Base-by-base conservation (phyloP, 2,888 invertebrate species). In the Thymelicus sylvestris region DNA sequence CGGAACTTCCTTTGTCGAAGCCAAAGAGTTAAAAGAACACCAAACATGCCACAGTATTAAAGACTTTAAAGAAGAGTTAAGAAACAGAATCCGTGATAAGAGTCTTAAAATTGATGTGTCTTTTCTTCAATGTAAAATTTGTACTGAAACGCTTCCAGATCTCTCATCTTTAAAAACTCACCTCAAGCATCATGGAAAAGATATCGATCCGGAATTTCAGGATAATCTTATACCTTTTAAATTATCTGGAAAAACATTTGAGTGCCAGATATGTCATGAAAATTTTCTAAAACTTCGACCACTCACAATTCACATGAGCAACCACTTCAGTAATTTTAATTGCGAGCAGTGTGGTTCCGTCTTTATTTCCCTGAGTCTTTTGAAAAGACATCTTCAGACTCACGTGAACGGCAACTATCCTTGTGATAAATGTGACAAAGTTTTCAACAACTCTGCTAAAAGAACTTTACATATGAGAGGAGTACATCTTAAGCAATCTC, bases 181-280 rank as follows among this genome's bases (percentile, higher is more conserved):
- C 80, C 76, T 92, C 2, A 85, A 82, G 73, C 77, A 76, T 0
- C 90, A 90, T 19, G 86, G 83, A 0, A 88, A 87, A 72, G 72
- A 76, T 0, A 80, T 92, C 15, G 81, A 88, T 12, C 78, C 77
- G 0, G 75, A 79, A 7, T 77, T 77, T 19, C 81, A 87, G 73
- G 90, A 91, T 69, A 88, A 90, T 76, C 79, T 92, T 3, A 85
- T 92, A 50, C 92, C 92, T 0, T 91, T 86, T 59, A 90, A 89
- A 72, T 78, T 92, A 31, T 83, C 78, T n/a, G 83, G 75, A 0
- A 78, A 83, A 0, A 75, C 74, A 8, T 88, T 88, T 52, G 83
- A 86, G 55, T 92, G 92, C 66, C 90, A 90, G 77, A 74, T 91
- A 2, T 92, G 92, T 41, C 80, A 81, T 0, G 88, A 87, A 67